Conservation (phyloP, 2,888 invertebrate genomes). For the Beris morrisii region DNA sequence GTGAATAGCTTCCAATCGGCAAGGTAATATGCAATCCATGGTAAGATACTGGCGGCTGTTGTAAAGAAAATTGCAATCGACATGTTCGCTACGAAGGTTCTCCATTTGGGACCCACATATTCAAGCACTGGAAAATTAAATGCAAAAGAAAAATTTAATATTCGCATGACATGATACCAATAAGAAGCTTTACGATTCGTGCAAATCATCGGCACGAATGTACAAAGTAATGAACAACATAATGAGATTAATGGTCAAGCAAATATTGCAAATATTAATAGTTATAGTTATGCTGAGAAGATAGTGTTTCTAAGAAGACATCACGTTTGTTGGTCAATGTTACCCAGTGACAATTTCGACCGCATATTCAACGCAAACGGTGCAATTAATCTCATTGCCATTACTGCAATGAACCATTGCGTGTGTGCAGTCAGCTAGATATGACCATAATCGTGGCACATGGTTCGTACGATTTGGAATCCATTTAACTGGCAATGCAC, state of each 20-base stretch:
- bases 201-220: no score
- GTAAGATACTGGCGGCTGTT: conserved; percentile 73
- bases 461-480: no score
- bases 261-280: no score
- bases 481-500: no score
- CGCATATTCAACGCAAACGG: neutral
- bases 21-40: conserved; percentile 81
- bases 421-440: neutral
- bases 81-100: conserved; percentile 89
- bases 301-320: no score
- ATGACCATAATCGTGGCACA: neutral
- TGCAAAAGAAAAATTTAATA: conserved; percentile 12
- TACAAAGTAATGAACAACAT: no score
- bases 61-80: conserved; percentile 89
- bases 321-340: conserved; percentile 22
- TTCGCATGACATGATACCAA: neutral
- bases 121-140: conserved; percentile 68
- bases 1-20: conserved; percentile 79
- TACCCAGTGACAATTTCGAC: conserved; percentile 18
- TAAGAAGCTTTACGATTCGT: no score
- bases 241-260: no score
- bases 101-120: conserved; percentile 87
- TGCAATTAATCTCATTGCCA: conserved; percentile 10
- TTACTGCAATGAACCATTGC: neutral
- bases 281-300: no score